A percentile compares a stretch with the other conserved stretches of the same genome.
These are phyloP conservation scores for Tragelaphus strepsiceros DNA, from an alignment of 2,113 vertebrate genomes.

Conservation along the genomic window DNA sequence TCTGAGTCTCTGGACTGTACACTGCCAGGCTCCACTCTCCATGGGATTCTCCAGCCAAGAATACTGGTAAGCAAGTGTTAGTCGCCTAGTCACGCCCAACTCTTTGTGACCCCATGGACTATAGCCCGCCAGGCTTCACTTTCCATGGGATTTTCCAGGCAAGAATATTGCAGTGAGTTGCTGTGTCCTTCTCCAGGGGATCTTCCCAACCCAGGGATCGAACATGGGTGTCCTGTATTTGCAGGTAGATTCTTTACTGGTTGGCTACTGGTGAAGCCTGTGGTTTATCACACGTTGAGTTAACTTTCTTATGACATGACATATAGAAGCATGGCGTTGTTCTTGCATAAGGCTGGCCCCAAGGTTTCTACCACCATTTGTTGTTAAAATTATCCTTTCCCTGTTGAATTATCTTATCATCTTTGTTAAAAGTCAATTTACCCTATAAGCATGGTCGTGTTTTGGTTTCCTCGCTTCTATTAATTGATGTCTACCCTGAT, in stretches of 20 bases:
- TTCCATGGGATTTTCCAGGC: background rate
- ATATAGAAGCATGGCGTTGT: fast-evolving
- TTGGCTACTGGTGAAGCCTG: fast-evolving
- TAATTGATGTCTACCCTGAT: background rate
- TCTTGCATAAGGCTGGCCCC: no score
- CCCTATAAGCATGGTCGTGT: fast-evolving
- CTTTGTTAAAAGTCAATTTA: background rate
- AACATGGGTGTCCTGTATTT: fast-evolving
- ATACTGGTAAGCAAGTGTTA: background rate
- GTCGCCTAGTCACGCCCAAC: fast-evolving
- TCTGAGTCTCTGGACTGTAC: background rate
- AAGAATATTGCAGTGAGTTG: background rate
- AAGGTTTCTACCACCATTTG: fast-evolving
- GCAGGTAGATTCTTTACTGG: background rate
- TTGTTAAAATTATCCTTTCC: fast-evolving
- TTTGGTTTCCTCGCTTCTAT: fast-evolving
- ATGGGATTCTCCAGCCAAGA: background rate
- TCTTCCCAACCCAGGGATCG: background rate
- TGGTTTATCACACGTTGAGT: fast-evolving
- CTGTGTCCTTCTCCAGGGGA: background rate
- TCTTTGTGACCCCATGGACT: background rate
- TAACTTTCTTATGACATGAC: fast-evolving
- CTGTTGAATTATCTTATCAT: no score
- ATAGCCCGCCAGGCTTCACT: fast-evolving
- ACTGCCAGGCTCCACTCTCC: background rate